phyloP scores from a whole-genome alignment of 2,113 vertebrate genomes.

The Hippolais icterina region DNA sequence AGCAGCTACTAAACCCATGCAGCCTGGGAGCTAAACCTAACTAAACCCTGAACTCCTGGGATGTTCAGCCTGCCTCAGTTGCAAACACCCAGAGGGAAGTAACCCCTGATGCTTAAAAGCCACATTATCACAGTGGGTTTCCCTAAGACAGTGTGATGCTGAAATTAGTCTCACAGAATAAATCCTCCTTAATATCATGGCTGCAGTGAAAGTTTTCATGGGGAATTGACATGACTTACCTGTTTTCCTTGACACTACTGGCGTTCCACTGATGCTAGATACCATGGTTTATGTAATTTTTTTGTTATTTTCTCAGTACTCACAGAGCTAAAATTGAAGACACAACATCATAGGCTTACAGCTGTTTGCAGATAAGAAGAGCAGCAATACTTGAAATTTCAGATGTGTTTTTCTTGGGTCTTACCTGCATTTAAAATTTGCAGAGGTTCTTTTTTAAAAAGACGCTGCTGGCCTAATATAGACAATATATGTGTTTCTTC shows the following conservation, averaged over 20 bases:
- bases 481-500: background rate
- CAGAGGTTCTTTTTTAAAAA: background rate
- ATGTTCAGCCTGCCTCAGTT: background rate
- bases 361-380: background rate
- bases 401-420: background rate
- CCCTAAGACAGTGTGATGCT: background rate
- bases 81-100: background rate
- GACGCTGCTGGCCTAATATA: background rate
- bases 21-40: background rate
- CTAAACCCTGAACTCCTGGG: background rate
- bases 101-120: background rate
- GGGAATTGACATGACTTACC: background rate
- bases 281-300: background rate
- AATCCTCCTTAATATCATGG: background rate
- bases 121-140: background rate
- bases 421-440: background rate
- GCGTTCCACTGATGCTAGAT: background rate
- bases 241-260: background rate
- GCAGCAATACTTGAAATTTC: background rate
- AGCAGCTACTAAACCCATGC: background rate
- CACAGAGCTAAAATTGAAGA: background rate
- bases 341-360: background rate
- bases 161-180: background rate
- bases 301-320: background rate
- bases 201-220: background rate